phyloP scores from a whole-genome alignment of 1,140 invertebrate genomes.

The Drosophila willistoni region DNA sequence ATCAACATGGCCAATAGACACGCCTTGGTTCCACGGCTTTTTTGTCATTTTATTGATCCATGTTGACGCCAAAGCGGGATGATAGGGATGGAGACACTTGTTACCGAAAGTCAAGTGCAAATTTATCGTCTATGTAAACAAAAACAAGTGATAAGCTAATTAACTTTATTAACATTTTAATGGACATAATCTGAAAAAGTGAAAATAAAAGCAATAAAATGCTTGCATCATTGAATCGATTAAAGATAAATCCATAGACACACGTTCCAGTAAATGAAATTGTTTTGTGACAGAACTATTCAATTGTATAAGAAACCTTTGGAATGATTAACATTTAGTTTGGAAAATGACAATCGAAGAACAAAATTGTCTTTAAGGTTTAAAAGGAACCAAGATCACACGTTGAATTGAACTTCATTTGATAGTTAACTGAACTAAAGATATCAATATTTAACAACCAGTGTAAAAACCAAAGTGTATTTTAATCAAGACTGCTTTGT shows the following conservation, averaged over 20 bases:
- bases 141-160: constrained; percentile 42
- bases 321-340: no score
- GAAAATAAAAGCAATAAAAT: not conserved
- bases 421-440: no score
- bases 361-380: no score
- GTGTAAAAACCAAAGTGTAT: no score
- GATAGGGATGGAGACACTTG: not conserved
- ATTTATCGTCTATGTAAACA: constrained; percentile 27
- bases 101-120: constrained; percentile 13
- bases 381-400: no score
- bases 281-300: no score
- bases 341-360: no score
- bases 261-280: no score
- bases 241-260: not conserved
- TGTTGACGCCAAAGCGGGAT: constrained; percentile 18
- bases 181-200: not conserved
- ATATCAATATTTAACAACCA: no score
- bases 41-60: constrained; percentile 61
- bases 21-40: constrained; percentile 37
- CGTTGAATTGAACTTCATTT: no score
- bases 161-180: constrained; percentile 45
- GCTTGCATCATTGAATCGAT: not conserved
- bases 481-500: no score
- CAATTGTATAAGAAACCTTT: no score
- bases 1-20: constrained; percentile 43